Evolutionary conservation across 2,888 invertebrate genomes (phyloP).

Genomic region (Ommatoiulus sabulosus): DNA sequence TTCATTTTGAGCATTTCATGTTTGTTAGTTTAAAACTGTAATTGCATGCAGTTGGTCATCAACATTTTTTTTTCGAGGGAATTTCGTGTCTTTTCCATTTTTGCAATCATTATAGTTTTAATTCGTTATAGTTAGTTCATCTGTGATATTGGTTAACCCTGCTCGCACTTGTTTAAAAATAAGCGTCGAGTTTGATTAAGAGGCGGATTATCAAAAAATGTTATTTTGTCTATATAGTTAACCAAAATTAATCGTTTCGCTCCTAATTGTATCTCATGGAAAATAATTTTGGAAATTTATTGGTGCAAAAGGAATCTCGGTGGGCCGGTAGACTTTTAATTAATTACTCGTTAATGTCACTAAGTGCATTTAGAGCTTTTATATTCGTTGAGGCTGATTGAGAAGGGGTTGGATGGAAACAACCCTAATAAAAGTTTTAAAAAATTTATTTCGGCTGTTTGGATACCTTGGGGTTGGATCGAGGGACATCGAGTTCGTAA

Average conservation of each 20-base stretch:
- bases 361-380: slow-evolving; percentile 2
- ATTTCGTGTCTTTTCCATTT: neutral
- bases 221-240: too few species aligned
- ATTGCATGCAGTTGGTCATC: neutral
- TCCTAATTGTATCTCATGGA: neutral
- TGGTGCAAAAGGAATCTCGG: neutral
- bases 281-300: neutral
- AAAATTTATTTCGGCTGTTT: neutral
- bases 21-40: neutral
- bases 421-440: neutral
- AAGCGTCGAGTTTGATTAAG: neutral
- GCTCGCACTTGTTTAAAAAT: neutral
- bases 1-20: neutral
- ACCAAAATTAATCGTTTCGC: too few species aligned
- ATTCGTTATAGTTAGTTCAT: neutral
- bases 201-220: too few species aligned
- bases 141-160: neutral
- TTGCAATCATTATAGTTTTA: neutral
- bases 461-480: neutral
- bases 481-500: slow-evolving; percentile 29
- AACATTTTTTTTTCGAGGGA: neutral
- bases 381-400: neutral
- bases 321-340: neutral
- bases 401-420: neutral
- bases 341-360: neutral